phyloP scores from a whole-genome alignment of 2,888 invertebrate species.

The Caenorhabditis drosophilae region DNA sequence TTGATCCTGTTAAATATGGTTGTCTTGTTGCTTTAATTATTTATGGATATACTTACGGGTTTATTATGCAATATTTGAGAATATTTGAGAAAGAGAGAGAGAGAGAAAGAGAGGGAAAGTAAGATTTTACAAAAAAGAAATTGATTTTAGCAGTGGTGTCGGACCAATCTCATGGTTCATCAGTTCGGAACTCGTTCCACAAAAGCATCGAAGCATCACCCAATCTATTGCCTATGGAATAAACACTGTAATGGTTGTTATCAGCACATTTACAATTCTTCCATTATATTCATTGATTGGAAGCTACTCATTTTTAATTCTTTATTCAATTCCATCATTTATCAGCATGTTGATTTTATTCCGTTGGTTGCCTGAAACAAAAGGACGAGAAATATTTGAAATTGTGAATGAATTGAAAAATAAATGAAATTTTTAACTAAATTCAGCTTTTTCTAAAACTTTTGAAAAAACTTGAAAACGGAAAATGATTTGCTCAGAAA shows the following conservation, averaged over 20 bases:
- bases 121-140: no score
- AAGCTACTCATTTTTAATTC: conserved; percentile 51
- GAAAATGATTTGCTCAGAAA: no score
- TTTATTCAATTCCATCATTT: conserved; percentile 52
- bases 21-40: conserved; percentile 43
- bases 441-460: background rate
- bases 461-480: background rate
- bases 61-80: no score
- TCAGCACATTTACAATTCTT: conserved; percentile 50
- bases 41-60: conserved; percentile 59
- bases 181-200: conserved; percentile 56
- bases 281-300: conserved; percentile 48
- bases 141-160: conserved; percentile 51
- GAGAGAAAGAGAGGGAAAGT: no score
- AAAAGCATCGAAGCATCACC: conserved; percentile 52
- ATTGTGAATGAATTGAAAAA: conserved; percentile 50
- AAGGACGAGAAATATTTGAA: conserved; percentile 57
- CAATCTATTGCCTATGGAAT: conserved; percentile 56
- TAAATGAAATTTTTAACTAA: conserved; percentile 8
- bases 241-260: conserved; percentile 53
- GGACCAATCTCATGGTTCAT: conserved; percentile 63
- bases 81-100: no score
- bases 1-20: conserved; percentile 47
- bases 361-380: conserved; percentile 53
- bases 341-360: conserved; percentile 44